Evolutionary conservation across 2,113 vertebrate species (phyloP).

Genomic region (Callipepla squamata): DNA sequence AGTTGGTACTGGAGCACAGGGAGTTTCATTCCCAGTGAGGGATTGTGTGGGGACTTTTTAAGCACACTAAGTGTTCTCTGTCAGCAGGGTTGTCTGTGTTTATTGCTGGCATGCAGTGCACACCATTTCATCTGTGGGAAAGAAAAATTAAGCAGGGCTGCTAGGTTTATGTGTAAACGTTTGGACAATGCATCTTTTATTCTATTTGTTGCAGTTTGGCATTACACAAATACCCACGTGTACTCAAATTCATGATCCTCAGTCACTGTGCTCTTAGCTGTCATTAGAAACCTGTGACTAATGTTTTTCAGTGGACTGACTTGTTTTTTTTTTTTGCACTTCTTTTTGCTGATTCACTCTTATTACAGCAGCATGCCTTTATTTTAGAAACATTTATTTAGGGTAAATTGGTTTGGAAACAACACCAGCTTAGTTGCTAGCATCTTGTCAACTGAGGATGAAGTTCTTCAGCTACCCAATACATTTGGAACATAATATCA

Average conservation of each 20-base stretch:
- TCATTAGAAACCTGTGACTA: background rate
- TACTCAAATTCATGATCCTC: background rate
- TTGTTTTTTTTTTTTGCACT: background rate
- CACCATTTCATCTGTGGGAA: background rate
- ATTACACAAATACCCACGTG: background rate
- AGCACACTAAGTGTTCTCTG: background rate
- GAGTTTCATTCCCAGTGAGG: background rate
- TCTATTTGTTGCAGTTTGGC: background rate
- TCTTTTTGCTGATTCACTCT: background rate
- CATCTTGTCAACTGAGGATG: background rate
- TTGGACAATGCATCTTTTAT: background rate
- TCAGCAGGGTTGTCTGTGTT: background rate
- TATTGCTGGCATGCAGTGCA: background rate
- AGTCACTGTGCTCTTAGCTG: background rate
- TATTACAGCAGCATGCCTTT: background rate
- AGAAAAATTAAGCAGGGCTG: background rate
- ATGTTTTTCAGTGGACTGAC: background rate
- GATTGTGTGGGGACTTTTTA: background rate
- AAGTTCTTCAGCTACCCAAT: background rate
- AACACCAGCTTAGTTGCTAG: background rate
- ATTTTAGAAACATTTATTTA: background rate
- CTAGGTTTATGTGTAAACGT: background rate
- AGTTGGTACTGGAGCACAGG: background rate
- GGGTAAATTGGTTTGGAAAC: background rate
- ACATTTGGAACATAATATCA: background rate